Percentiles rank a stretch among this genome's conserved stretches.
phyloP scores from a whole-genome alignment of 2,113 vertebrate genomes.

The Serilophus lunatus region DNA sequence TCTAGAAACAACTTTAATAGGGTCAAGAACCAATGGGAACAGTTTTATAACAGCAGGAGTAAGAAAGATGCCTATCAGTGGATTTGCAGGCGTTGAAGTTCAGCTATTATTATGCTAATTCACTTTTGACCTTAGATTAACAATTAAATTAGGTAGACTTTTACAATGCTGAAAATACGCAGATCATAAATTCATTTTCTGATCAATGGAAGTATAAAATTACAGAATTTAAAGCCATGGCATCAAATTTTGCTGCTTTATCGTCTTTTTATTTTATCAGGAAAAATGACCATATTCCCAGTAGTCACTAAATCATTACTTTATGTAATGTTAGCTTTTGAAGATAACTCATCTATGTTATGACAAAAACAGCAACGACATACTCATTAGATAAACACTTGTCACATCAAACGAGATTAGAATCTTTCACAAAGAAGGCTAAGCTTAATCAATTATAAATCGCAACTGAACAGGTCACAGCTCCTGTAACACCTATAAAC shows the following conservation, averaged over 20 bases:
- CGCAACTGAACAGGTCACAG: background rate
- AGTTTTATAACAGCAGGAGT: background rate
- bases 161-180: background rate
- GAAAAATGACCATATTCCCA: background rate
- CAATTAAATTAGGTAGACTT: background rate
- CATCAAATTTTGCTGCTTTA: slow-evolving; percentile 1
- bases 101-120: background rate
- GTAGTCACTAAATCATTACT: background rate
- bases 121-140: background rate
- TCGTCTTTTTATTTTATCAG: background rate
- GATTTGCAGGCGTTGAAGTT: background rate
- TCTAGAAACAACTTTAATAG: background rate
- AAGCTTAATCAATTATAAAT: background rate
- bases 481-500: background rate
- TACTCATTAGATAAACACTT: background rate
- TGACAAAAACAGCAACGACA: background rate
- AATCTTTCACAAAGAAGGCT: background rate
- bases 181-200: slow-evolving; percentile 5
- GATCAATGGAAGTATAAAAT: background rate
- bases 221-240: background rate
- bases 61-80: background rate
- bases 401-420: background rate
- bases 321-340: background rate
- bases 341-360: background rate
- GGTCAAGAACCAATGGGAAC: background rate